A percentile compares a stretch with the other conserved stretches of the same genome.
Conservation (phyloP, 2,113 vertebrate species). For the Rhinolophus sinicus region DNA sequence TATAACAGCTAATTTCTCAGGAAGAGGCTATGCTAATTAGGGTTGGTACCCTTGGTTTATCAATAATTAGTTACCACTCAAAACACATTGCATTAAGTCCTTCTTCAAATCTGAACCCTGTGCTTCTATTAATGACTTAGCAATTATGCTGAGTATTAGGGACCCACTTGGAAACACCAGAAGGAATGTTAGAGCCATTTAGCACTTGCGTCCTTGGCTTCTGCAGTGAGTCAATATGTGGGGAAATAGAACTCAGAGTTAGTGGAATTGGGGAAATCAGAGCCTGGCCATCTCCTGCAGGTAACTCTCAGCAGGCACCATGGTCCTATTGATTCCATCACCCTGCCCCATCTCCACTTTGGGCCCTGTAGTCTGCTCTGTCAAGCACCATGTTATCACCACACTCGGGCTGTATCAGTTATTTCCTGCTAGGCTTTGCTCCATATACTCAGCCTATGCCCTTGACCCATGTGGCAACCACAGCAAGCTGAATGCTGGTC, state of each 20-base stretch:
- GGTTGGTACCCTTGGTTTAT: slow-evolving; percentile 55
- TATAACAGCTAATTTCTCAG: slow-evolving; percentile 28
- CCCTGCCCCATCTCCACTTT: not conserved
- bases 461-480: not conserved
- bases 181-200: not conserved
- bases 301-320: not conserved
- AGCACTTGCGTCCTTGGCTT: slow-evolving; percentile 10
- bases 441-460: not conserved
- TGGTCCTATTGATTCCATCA: not conserved
- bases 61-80: slow-evolving; percentile 59
- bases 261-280: not conserved
- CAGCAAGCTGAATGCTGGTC: not conserved
- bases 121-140: slow-evolving; percentile 52
- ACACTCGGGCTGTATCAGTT: not conserved
- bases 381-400: not conserved
- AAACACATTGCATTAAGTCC: slow-evolving; percentile 57
- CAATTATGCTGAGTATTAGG: not conserved
- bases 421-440: not conserved
- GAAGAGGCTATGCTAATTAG: slow-evolving; percentile 47
- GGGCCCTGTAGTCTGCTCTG: not conserved
- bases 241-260: not conserved
- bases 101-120: slow-evolving; percentile 53
- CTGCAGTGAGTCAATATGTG: not conserved
- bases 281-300: not conserved
- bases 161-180: not conserved